phyloP scores from a whole-genome alignment of 2,888 invertebrate genomes.

The Caenorhabditis macrosperma region DNA sequence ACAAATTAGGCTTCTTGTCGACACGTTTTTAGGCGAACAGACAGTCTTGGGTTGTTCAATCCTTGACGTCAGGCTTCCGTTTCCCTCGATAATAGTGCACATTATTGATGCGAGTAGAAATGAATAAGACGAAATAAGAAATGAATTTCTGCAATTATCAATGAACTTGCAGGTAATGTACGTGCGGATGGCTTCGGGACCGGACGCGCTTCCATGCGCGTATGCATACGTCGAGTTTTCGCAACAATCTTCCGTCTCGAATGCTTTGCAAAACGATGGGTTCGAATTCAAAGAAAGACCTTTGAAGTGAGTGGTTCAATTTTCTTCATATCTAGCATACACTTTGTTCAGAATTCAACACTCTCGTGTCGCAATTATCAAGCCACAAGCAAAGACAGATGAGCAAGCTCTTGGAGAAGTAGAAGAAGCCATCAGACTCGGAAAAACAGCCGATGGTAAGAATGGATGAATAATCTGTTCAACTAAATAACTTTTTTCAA shows the following conservation, averaged over 20 bases:
- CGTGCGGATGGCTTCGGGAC: constrained; percentile 88
- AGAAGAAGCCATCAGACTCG: constrained; percentile 94
- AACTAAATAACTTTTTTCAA: not conserved
- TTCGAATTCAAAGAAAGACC: constrained; percentile 86
- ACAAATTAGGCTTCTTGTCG: constrained; percentile 39
- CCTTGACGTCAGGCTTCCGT: not conserved
- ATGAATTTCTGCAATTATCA: constrained; percentile 13
- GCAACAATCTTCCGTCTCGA: constrained; percentile 91
- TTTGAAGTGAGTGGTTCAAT: constrained; percentile 81
- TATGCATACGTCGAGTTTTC: constrained; percentile 94
- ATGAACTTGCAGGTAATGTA: constrained; percentile 88
- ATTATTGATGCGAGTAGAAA: constrained; percentile 35
- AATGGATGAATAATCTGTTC: not conserved
- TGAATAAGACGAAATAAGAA: constrained; percentile 4
- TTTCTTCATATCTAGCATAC: no score
- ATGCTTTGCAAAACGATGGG: constrained; percentile 89
- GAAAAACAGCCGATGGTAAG: constrained; percentile 46
- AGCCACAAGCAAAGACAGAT: constrained; percentile 93
- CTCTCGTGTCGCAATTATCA: constrained; percentile 90
- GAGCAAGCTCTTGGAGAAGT: constrained; percentile 96
- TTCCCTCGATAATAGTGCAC: constrained; percentile 38
- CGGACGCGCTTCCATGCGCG: constrained; percentile 84
- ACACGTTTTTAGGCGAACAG: constrained; percentile 6
- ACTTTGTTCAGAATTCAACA: constrained; percentile 87
- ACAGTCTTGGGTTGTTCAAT: not conserved